Conservation (phyloP, 2,888 invertebrate species). For the Salticus scenicus region DNA sequence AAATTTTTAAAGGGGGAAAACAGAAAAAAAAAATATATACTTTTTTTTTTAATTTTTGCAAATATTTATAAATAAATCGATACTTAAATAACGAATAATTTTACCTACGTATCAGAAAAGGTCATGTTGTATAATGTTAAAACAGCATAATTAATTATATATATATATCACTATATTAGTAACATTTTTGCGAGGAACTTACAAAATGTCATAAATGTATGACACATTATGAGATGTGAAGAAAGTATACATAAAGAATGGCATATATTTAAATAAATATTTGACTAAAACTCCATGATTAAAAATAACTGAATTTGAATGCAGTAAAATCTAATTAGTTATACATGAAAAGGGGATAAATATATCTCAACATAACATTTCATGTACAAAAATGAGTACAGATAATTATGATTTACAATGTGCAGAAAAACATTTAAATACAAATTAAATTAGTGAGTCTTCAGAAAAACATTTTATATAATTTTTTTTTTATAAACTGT, state of each 20-base stretch:
- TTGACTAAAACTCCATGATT: neutral
- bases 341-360: neutral
- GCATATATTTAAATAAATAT: neutral
- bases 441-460: slow-evolving; percentile 1
- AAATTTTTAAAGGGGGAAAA: neutral
- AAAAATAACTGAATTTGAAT: neutral
- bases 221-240: neutral
- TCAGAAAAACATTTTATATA: slow-evolving; percentile 38
- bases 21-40: neutral
- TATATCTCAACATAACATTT: neutral
- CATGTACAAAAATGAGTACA: neutral
- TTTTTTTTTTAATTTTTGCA: no score
- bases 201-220: neutral
- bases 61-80: no score
- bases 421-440: slow-evolving; percentile 5
- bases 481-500: slow-evolving; percentile 48
- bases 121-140: neutral
- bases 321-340: neutral
- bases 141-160: neutral
- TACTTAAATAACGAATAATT: no score
- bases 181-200: slow-evolving; percentile 13
- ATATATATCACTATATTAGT: slow-evolving; percentile 12
- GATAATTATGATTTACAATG: slow-evolving; percentile 3
- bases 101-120: neutral
- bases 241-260: neutral